Percentiles rank a stretch among this genome's conserved stretches.
Conservation (phyloP, 2,113 vertebrate species). For the Atrichornis clamosus region DNA sequence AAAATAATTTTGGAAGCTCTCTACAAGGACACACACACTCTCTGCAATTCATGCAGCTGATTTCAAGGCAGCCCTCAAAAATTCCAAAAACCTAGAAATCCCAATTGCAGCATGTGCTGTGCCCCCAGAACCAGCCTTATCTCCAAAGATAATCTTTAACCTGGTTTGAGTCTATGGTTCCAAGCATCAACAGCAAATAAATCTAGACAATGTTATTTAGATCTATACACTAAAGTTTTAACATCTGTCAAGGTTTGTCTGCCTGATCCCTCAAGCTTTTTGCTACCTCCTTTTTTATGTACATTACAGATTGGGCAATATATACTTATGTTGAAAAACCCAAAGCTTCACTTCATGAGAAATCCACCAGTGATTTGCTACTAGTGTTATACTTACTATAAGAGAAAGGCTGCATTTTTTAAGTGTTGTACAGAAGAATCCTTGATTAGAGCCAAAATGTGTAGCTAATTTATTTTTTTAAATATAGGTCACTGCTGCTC, state of each 20-base stretch:
- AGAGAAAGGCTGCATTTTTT: neutral
- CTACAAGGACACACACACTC: neutral
- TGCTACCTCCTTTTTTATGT: neutral
- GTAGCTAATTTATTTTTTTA: neutral
- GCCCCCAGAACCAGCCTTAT: neutral
- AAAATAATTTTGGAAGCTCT: neutral
- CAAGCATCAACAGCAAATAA: neutral
- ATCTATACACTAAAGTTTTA: neutral
- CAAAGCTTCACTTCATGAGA: neutral
- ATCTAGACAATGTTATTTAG: neutral
- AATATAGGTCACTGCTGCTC: slow-evolving; percentile 51
- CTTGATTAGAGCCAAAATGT: neutral
- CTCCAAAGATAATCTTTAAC: neutral
- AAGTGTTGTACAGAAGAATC: neutral
- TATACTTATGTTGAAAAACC: neutral
- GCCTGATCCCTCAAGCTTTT: neutral
- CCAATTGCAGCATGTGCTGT: neutral
- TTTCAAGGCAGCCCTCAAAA: neutral
- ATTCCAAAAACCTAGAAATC: neutral
- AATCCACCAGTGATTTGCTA: neutral
- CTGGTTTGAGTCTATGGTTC: neutral
- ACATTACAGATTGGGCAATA: neutral
- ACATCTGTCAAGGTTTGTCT: neutral
- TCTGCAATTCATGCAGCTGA: neutral
- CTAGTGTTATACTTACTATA: neutral